These are phyloP conservation scores for Drosophila prolongata DNA, from an alignment of 2,888 invertebrate species.

Conservation along the genomic window DNA sequence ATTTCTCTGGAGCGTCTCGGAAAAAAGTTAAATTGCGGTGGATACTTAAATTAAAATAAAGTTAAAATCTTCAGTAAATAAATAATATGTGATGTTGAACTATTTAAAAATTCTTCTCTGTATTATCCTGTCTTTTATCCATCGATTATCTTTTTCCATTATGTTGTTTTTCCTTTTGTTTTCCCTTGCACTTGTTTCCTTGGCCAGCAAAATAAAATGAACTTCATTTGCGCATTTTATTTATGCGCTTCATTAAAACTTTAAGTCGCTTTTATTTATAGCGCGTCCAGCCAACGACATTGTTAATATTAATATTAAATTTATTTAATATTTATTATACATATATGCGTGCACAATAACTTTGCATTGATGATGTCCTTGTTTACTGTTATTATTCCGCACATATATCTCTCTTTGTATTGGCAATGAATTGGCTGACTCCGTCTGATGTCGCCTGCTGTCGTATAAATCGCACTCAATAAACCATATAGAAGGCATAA, in stretches of 20 bases:
- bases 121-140: neutral
- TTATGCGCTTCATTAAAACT: slow-evolving; percentile 80
- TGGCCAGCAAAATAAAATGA: slow-evolving; percentile 66
- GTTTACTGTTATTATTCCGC: slow-evolving; percentile 40
- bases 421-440: slow-evolving; percentile 50
- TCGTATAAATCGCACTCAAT: slow-evolving; percentile 78
- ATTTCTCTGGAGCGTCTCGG: too few species aligned
- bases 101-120: neutral
- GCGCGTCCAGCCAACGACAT: slow-evolving; percentile 44
- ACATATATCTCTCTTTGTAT: slow-evolving; percentile 40
- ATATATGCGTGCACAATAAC: slow-evolving; percentile 32
- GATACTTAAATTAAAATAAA: too few species aligned
- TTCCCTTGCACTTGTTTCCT: slow-evolving; percentile 3
- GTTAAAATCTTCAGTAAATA: too few species aligned
- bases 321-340: slow-evolving; percentile 34
- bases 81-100: too few species aligned
- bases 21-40: too few species aligned
- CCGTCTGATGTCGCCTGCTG: slow-evolving; percentile 59
- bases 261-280: slow-evolving; percentile 72
- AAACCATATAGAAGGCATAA: slow-evolving; percentile 73
- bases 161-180: slow-evolving; percentile 6
- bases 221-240: slow-evolving; percentile 75
- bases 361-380: slow-evolving; percentile 37
- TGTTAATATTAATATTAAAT: slow-evolving; percentile 64
- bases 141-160: slow-evolving; percentile 14